These are phyloP conservation scores for Lycia hirtaria DNA, from an alignment of 2,888 invertebrate genomes.

Conservation along the genomic window DNA sequence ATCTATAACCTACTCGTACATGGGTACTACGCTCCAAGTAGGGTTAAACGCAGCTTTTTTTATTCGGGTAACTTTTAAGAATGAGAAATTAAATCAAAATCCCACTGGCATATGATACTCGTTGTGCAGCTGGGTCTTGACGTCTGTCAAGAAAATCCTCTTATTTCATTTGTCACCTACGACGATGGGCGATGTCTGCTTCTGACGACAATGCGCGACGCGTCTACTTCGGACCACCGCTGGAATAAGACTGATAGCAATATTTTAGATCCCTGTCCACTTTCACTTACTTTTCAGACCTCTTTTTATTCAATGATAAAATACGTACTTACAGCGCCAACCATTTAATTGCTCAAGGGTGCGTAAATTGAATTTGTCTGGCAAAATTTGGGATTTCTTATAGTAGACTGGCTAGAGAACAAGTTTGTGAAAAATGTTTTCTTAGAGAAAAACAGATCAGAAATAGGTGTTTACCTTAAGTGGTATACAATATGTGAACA, in stretches of 20 bases:
- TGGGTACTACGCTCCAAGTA: not conserved
- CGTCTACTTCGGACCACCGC: conserved; percentile 48
- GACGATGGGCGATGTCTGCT: conserved; percentile 59
- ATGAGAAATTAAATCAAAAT: conserved; percentile 50
- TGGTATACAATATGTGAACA: too few relatives aligned
- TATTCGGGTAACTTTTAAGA: conserved; percentile 5
- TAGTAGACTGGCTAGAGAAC: too few relatives aligned
- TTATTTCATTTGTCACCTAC: conserved; percentile 78
- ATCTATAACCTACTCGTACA: too few relatives aligned
- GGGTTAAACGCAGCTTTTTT: not conserved
- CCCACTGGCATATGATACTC: conserved; percentile 59
- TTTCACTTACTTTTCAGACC: conserved; percentile 17
- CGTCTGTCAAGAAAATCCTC: conserved; percentile 72
- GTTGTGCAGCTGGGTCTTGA: conserved; percentile 55
- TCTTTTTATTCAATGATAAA: not conserved
- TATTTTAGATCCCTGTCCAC: conserved; percentile 55
- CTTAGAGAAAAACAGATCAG: too few relatives aligned
- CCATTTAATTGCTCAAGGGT: too few relatives aligned
- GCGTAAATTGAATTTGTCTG: too few relatives aligned
- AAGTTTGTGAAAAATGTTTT: too few relatives aligned
- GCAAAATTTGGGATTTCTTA: too few relatives aligned
- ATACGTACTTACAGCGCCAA: too few relatives aligned
- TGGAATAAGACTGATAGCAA: conserved; percentile 62
- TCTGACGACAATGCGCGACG: conserved; percentile 70
- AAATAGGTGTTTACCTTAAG: too few relatives aligned